Conservation (phyloP, 1,140 invertebrate genomes). For the Mycetomoellerius zeteki region DNA sequence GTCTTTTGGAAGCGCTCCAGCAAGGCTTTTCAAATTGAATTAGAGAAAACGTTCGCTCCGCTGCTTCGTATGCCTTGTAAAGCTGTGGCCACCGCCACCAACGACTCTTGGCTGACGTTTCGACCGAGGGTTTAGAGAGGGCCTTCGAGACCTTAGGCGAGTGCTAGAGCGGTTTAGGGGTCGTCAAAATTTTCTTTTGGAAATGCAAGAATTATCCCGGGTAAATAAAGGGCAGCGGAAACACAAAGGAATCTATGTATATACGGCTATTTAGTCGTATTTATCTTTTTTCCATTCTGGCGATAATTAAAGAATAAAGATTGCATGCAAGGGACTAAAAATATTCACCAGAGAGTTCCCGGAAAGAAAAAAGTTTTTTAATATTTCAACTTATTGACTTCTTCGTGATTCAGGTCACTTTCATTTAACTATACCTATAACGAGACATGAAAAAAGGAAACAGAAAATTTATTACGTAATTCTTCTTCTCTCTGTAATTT, state of each 20-base stretch:
- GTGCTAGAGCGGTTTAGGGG: not conserved
- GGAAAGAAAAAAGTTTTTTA: not conserved
- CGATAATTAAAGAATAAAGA: slow-evolving; percentile 29
- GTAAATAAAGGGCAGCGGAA: slow-evolving; percentile 8
- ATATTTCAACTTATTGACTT: slow-evolving; percentile 22
- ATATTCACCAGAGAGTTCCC: not conserved
- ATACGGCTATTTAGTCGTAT: not conserved
- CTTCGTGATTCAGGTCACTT: not conserved
- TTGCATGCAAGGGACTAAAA: too few relatives aligned
- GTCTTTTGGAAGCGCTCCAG: slow-evolving; percentile 77
- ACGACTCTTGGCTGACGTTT: slow-evolving; percentile 23
- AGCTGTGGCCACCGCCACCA: slow-evolving; percentile 28
- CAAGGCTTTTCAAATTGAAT: slow-evolving; percentile 72
- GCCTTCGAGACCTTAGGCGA: not conserved
- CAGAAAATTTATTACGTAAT: not conserved
- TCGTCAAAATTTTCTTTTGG: slow-evolving; percentile 14
- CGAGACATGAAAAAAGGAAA: not conserved
- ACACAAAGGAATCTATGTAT: not conserved
- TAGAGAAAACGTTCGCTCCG: slow-evolving; percentile 68
- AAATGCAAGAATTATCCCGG: slow-evolving; percentile 9
- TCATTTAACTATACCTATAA: slow-evolving; percentile 44
- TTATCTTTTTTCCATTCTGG: not conserved
- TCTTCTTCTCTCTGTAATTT: not conserved
- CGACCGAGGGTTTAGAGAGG: not conserved
- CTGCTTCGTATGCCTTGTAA: slow-evolving; percentile 5